These are phyloP conservation scores for Coleophora flavipennella DNA, from an alignment of 2,888 invertebrate genomes.

Conservation along the genomic window DNA sequence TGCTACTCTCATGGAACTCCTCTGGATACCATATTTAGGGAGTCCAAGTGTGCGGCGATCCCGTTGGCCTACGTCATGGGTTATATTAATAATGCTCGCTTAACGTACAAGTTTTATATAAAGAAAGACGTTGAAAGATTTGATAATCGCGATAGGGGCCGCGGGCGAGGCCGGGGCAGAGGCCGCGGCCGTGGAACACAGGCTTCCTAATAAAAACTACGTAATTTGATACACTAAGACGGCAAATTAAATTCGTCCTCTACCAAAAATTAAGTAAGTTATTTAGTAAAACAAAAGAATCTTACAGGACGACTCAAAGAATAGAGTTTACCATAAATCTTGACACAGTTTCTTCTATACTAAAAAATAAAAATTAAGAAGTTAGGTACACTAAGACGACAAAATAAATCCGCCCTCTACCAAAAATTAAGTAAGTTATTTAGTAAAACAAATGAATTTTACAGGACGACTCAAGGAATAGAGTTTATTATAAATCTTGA, in stretches of 20 bases:
- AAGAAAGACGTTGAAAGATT: slow-evolving; percentile 15
- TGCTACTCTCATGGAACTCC: slow-evolving; percentile 27
- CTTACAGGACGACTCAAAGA: too few relatives aligned
- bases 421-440: too few relatives aligned
- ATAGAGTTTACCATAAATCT: too few relatives aligned
- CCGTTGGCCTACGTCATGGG: slow-evolving; percentile 23
- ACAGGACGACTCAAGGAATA: too few relatives aligned
- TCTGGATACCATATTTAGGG: slow-evolving; percentile 24
- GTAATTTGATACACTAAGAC: not conserved
- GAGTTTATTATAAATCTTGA: too few relatives aligned
- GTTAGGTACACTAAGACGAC: not conserved
- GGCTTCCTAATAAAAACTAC: not conserved
- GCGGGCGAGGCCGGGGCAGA: slow-evolving; percentile 5
- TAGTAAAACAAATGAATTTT: too few relatives aligned
- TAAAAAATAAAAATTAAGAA: not conserved
- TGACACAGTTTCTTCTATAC: too few relatives aligned
- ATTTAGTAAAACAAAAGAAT: too few relatives aligned
- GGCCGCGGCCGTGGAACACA: slow-evolving; percentile 1
- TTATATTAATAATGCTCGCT: slow-evolving; percentile 17
- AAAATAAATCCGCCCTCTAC: too few relatives aligned
- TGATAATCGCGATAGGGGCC: slow-evolving; percentile 6
- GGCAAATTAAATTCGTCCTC: too few relatives aligned
- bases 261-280: too few relatives aligned
- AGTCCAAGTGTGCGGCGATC: slow-evolving; percentile 29
- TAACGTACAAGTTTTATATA: slow-evolving; percentile 32